These are phyloP conservation scores for Crossaster papposus DNA, from an alignment of 53 echinoderm and acorn worm species.

Conservation along the genomic window DNA sequence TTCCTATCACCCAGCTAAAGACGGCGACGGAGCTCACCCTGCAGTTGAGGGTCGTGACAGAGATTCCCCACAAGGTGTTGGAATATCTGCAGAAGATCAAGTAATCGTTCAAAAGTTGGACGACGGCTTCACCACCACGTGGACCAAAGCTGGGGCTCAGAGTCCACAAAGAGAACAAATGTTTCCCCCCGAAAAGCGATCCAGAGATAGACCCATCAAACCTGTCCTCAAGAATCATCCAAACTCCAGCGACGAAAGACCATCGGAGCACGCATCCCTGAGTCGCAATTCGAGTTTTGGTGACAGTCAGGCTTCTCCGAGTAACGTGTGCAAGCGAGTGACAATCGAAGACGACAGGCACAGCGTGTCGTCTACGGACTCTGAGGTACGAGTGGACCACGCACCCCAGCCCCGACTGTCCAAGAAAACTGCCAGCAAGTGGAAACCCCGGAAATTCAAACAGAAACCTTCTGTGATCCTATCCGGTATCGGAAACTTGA, in stretches of 20 bases:
- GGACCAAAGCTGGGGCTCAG: slow-evolving; percentile 81
- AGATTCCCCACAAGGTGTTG: background rate
- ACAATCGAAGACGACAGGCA: slow-evolving; percentile 67
- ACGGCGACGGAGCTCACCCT: slow-evolving; percentile 56
- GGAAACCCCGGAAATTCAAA: slow-evolving; percentile 74
- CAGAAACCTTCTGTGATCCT: slow-evolving; percentile 75
- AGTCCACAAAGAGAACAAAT: slow-evolving; percentile 36
- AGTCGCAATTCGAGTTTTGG: slow-evolving; percentile 64
- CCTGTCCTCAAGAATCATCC: slow-evolving; percentile 65
- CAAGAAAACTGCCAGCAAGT: slow-evolving; percentile 71
- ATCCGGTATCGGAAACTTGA: slow-evolving; percentile 77
- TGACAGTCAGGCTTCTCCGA: slow-evolving; percentile 66
- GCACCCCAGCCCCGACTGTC: slow-evolving; percentile 65
- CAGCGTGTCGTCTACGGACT: slow-evolving; percentile 81
- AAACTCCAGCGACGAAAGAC: slow-evolving; percentile 69
- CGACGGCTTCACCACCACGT: slow-evolving; percentile 93
- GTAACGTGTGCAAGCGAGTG: slow-evolving; percentile 62
- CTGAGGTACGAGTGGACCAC: slow-evolving; percentile 38
- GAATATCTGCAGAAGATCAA: slow-evolving; percentile 38
- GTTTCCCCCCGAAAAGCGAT: slow-evolving; percentile 12
- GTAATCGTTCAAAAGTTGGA: slow-evolving; percentile 91
- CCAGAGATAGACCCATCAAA: slow-evolving; percentile 58
- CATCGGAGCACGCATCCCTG: slow-evolving; percentile 45
- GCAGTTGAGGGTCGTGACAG: slow-evolving; percentile 49
- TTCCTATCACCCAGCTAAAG: slow-evolving; percentile 59